Conservation (phyloP, 2,113 vertebrate species). For the Carassius gibelio region DNA sequence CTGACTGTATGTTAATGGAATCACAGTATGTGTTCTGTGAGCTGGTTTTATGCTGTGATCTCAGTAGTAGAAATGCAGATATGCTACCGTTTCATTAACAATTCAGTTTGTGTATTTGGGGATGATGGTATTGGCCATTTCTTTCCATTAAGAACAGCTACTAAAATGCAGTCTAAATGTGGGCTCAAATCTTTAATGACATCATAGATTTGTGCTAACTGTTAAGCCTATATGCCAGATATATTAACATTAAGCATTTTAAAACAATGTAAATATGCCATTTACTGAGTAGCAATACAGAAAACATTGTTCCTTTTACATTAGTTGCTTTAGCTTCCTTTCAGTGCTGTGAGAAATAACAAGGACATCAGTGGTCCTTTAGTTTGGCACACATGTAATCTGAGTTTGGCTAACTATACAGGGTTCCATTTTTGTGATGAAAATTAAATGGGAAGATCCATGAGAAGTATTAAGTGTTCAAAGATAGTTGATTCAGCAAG, state of each 20-base stretch:
- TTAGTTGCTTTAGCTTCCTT: background rate
- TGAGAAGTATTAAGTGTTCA: constrained; percentile 41
- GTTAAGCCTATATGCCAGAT: background rate
- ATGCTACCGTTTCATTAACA: constrained; percentile 12
- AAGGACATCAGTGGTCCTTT: background rate
- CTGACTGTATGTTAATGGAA: constrained; percentile 54
- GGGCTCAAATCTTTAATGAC: background rate
- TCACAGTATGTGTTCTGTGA: constrained; percentile 35
- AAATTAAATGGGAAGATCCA: constrained; percentile 38
- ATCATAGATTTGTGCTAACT: background rate
- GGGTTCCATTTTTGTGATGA: constrained; percentile 35
- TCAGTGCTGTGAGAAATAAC: background rate
- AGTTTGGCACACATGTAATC: background rate
- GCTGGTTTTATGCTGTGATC: constrained; percentile 15
- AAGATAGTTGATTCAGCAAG: constrained; percentile 42
- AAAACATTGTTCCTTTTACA: background rate
- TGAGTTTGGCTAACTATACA: constrained; percentile 23
- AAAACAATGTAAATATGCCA: background rate
- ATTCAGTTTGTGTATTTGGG: background rate
- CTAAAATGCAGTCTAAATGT: constrained; percentile 5
- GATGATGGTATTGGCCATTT: background rate
- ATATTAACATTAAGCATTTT: background rate
- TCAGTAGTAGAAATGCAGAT: constrained; percentile 7
- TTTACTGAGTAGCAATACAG: background rate
- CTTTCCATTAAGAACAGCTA: background rate